Conservation (phyloP, 2,113 vertebrate genomes). For the Numenius arquata region DNA sequence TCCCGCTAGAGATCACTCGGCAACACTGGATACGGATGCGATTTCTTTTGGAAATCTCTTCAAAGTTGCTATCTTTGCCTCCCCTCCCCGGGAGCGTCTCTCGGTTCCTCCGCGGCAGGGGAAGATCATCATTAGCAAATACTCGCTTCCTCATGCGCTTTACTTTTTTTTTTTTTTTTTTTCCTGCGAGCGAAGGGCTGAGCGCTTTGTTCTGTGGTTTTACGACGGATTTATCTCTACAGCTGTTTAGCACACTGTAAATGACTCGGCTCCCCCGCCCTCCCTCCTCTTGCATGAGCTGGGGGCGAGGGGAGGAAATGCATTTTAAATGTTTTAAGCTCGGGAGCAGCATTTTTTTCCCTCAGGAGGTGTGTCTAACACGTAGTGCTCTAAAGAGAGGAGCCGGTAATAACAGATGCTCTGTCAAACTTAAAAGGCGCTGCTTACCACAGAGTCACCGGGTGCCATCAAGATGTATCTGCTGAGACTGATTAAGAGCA, state of each 20-base stretch:
- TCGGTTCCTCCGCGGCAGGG: neutral
- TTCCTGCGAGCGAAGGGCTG: neutral
- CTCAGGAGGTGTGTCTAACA: slow-evolving; percentile 36
- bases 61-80: neutral
- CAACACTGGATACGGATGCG: fast-evolving
- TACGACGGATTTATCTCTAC: neutral
- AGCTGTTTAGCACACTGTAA: neutral
- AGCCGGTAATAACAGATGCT: slow-evolving; percentile 36
- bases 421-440: slow-evolving; percentile 44
- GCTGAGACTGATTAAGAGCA: neutral
- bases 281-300: neutral
- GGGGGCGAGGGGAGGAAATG: neutral
- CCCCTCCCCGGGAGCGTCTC: neutral
- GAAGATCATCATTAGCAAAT: neutral
- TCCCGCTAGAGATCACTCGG: neutral
- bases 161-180: neutral
- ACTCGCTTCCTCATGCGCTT: neutral
- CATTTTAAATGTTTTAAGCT: slow-evolving; percentile 39
- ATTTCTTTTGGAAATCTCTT: neutral
- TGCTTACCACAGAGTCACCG: slow-evolving; percentile 36
- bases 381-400: neutral
- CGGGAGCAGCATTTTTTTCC: neutral
- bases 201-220: neutral
- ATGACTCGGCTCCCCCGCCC: neutral
- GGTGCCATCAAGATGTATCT: neutral